phyloP scores from a whole-genome alignment of 2,797 vertebrate genomes.

The Eleutherodactylus coqui region DNA sequence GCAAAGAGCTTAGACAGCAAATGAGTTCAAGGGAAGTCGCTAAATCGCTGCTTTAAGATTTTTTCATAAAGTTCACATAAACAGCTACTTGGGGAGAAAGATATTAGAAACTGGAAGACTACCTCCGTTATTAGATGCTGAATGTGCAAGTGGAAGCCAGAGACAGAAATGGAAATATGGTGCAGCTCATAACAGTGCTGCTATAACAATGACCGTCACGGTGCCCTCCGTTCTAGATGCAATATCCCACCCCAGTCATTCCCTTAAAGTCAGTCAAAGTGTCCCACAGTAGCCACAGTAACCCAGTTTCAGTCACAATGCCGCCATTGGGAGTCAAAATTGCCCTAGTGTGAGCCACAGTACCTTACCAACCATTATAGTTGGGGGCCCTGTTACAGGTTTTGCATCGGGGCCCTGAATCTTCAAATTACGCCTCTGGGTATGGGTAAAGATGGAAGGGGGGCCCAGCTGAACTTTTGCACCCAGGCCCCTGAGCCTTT shows the following conservation, averaged over 20 bases:
- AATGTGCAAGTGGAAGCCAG: not conserved
- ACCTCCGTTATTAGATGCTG: not conserved
- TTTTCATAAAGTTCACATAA: not conserved
- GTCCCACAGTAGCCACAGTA: not conserved
- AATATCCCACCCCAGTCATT: not conserved
- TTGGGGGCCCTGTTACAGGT: too few species aligned
- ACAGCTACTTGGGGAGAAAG: not conserved
- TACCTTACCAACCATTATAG: too few species aligned
- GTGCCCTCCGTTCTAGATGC: not conserved
- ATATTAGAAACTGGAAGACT: not conserved
- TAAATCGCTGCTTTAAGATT: conserved; percentile 6
- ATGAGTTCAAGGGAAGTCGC: conserved; percentile 27
- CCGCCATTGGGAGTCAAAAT: too few species aligned
- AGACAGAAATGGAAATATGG: not conserved
- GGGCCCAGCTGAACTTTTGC: too few species aligned
- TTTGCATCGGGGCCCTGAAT: too few species aligned
- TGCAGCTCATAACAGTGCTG: not conserved
- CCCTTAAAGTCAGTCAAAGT: not conserved
- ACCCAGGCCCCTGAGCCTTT: too few species aligned
- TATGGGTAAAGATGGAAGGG: too few species aligned
- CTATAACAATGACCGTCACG: not conserved
- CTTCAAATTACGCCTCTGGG: too few species aligned
- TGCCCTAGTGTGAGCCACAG: too few species aligned
- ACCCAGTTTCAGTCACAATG: not conserved
- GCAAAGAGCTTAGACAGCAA: conserved; percentile 30